Percentiles rank a stretch among this genome's conserved stretches.
Evolutionary conservation across 1,140 invertebrate genomes (phyloP).

Genomic region (Drosophila novamexicana): DNA sequence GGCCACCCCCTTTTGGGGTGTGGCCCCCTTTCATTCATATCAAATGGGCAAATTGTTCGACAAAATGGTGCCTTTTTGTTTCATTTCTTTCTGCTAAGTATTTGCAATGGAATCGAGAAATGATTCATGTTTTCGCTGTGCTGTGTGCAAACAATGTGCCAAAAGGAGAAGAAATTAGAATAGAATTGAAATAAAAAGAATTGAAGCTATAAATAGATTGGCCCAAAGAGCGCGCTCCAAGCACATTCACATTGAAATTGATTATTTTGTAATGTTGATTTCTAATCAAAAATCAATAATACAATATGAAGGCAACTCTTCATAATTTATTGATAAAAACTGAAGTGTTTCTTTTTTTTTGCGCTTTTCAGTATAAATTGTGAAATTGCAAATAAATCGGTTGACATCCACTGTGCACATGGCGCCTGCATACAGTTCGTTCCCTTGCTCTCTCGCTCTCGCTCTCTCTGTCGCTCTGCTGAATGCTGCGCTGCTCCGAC

Average conservation of each 20-base stretch:
- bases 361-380: not conserved
- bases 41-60: constrained; percentile 11
- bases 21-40: constrained; percentile 41
- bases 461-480: not conserved
- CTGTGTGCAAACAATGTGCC: constrained; percentile 29
- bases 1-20: constrained; percentile 27
- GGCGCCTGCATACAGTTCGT: constrained; percentile 8
- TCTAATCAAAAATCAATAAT: too few relatives aligned
- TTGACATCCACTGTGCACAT: constrained; percentile 26
- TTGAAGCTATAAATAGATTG: constrained; percentile 28
- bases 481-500: constrained; percentile 11
- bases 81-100: not conserved
- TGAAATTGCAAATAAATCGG: constrained; percentile 6
- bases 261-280: not conserved
- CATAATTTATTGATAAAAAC: too few relatives aligned
- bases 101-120: constrained; percentile 27
- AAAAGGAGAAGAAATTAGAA: constrained; percentile 25
- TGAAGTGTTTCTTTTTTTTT: too few relatives aligned
- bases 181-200: constrained; percentile 9
- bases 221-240: not conserved
- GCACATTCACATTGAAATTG: constrained; percentile 15
- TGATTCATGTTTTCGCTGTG: constrained; percentile 32
- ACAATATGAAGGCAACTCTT: too few relatives aligned
- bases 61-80: constrained; percentile 10
- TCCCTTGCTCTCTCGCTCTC: constrained; percentile 5